These are phyloP conservation scores for Trachymyrmex cornetzi DNA, from an alignment of 1,140 invertebrate species.

Conservation along the genomic window DNA sequence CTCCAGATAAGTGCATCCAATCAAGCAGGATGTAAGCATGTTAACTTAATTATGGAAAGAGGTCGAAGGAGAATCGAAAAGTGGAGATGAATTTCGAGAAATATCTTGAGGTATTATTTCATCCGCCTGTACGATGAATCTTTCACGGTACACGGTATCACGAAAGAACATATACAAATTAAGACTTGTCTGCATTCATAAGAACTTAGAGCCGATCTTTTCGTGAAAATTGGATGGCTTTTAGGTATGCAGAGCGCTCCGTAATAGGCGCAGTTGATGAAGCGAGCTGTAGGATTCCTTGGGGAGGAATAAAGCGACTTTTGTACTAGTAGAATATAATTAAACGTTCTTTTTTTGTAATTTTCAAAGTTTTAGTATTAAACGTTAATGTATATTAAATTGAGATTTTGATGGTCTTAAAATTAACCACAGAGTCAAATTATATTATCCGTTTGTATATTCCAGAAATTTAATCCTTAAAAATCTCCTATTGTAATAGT, in stretches of 20 bases:
- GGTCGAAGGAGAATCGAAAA: background rate
- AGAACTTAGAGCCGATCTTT: slow-evolving; percentile 25
- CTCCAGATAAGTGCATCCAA: slow-evolving; percentile 62
- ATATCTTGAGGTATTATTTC: slow-evolving; percentile 30
- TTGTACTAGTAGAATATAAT: slow-evolving; percentile 17
- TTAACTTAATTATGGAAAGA: slow-evolving; percentile 54
- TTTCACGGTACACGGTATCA: background rate
- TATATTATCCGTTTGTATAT: background rate
- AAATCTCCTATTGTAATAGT: background rate
- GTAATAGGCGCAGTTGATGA: slow-evolving; percentile 18
- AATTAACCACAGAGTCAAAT: background rate
- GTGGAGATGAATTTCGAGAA: background rate
- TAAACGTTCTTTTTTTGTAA: slow-evolving; percentile 10
- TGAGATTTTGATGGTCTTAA: background rate
- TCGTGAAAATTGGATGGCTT: slow-evolving; percentile 39
- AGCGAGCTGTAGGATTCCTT: background rate
- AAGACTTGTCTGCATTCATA: background rate
- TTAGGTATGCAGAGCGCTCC: background rate
- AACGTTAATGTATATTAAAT: slow-evolving; percentile 9
- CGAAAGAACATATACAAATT: background rate
- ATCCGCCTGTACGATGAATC: slow-evolving; percentile 14
- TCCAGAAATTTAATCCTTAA: background rate
- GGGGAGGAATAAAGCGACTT: slow-evolving; percentile 18
- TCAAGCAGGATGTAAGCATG: slow-evolving; percentile 44
- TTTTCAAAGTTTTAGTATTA: background rate